A percentile compares a stretch with the other conserved stretches of the same genome.
Evolutionary conservation across 2,797 vertebrate genomes (phyloP).

Genomic region (Sebastes dallii): DNA sequence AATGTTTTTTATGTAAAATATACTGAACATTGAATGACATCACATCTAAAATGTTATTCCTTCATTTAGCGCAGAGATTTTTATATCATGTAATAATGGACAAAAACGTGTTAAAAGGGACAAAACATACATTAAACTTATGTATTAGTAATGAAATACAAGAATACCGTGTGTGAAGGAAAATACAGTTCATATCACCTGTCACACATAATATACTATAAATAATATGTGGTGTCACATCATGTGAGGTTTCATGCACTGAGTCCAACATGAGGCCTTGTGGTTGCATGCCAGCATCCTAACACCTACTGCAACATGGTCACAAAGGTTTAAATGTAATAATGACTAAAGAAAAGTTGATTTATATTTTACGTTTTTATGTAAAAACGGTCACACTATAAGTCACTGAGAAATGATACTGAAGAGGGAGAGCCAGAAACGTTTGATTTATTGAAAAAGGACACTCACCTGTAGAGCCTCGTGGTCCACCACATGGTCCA

Average conservation of each 20-base stretch:
- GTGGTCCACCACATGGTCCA: not conserved
- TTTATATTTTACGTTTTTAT: not conserved
- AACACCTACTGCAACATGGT: not conserved
- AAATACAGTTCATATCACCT: too few species aligned
- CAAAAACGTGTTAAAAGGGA: too few species aligned
- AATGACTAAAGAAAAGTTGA: not conserved
- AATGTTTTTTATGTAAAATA: too few species aligned
- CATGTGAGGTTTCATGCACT: not conserved
- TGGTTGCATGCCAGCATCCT: not conserved
- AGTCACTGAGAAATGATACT: not conserved
- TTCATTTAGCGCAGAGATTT: too few species aligned
- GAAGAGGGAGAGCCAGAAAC: not conserved
- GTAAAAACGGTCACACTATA: not conserved
- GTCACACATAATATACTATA: too few species aligned
- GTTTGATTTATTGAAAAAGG: not conserved
- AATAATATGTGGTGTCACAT: not conserved
- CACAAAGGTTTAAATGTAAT: not conserved
- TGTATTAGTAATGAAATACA: too few species aligned
- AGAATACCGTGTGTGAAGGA: too few species aligned
- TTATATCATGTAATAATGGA: too few species aligned
- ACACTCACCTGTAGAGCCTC: not conserved
- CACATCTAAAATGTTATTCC: too few species aligned
- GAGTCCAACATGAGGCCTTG: not conserved
- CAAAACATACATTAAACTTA: too few species aligned
- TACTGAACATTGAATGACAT: too few species aligned